These are phyloP conservation scores for Glyptemys insculpta DNA, from an alignment of 2,797 vertebrate species.

Conservation along the genomic window DNA sequence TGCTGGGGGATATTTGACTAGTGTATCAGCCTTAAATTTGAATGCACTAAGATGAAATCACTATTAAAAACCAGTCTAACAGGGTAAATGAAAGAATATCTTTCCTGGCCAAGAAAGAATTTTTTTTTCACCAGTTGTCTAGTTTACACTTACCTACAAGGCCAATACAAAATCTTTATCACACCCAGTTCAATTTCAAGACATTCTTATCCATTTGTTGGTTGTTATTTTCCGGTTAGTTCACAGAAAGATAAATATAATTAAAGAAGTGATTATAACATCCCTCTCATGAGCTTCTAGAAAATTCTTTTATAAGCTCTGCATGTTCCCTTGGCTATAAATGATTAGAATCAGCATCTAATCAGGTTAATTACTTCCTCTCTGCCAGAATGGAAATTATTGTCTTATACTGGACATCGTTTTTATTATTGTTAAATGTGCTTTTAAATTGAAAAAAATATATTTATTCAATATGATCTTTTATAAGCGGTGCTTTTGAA, in stretches of 20 bases:
- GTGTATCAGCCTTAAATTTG: not conserved
- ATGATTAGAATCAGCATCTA: slow-evolving; percentile 6
- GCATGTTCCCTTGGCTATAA: not conserved
- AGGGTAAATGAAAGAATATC: not conserved
- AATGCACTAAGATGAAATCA: slow-evolving; percentile 6
- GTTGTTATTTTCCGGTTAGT: slow-evolving; percentile 51
- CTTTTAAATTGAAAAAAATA: not conserved
- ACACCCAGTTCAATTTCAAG: slow-evolving; percentile 43
- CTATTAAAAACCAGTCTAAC: not conserved
- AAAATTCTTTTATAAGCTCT: slow-evolving; percentile 13
- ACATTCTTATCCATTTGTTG: slow-evolving; percentile 15
- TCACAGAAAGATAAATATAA: slow-evolving; percentile 55
- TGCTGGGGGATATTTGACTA: not conserved
- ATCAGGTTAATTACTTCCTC: slow-evolving; percentile 17
- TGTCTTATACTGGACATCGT: not conserved
- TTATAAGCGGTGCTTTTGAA: not conserved
- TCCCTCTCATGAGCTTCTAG: slow-evolving; percentile 16
- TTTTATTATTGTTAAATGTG: not conserved
- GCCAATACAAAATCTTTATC: slow-evolving; percentile 44
- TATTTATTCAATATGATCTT: not conserved
- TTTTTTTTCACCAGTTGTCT: not conserved
- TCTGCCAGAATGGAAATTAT: not conserved
- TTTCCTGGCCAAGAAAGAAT: slow-evolving; percentile 7
- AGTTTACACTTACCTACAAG: slow-evolving; percentile 36
- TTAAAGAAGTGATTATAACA: slow-evolving; percentile 10